phyloP scores from a whole-genome alignment of 2,113 vertebrate species.

The Xiphophorus couchianus region DNA sequence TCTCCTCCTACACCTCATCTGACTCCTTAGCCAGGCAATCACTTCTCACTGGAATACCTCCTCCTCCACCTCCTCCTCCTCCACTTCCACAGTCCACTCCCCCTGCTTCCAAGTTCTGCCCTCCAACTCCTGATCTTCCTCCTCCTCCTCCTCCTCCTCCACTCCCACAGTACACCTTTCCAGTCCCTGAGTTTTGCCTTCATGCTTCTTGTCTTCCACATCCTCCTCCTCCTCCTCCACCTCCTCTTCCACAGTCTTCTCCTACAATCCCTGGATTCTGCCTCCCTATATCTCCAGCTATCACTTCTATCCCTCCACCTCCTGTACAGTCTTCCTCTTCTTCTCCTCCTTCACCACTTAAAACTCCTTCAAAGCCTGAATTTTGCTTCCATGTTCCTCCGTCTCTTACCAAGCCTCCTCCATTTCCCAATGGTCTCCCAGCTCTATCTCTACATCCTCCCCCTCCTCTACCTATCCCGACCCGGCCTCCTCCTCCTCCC shows the following conservation, averaged over 20 bases:
- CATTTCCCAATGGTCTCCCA: not conserved
- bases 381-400: not conserved
- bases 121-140: not conserved
- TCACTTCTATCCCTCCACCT: conserved; percentile 14
- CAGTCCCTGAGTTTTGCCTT: not conserved
- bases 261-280: conserved; percentile 41
- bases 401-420: conserved; percentile 30
- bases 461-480: conserved; percentile 21
- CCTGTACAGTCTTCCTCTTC: conserved; percentile 11
- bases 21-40: conserved; percentile 71
- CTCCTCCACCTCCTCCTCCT: not conserved
- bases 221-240: conserved; percentile 77
- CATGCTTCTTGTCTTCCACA: conserved; percentile 3
- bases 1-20: conserved; percentile 86
- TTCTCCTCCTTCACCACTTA: conserved; percentile 3
- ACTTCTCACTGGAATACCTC: conserved; percentile 35
- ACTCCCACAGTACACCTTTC: not conserved
- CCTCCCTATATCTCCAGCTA: conserved; percentile 1
- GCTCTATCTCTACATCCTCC: not conserved
- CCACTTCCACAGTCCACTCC: conserved; percentile 18
- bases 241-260: conserved; percentile 1
- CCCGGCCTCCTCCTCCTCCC: conserved; percentile 60
- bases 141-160: not conserved
- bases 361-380: not conserved
- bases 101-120: conserved; percentile 38